Evolutionary conservation across 2,888 invertebrate species (phyloP), one percentile per base, ranked within the genome.

Genomic region (Scaptomyza tumidula): DNA sequence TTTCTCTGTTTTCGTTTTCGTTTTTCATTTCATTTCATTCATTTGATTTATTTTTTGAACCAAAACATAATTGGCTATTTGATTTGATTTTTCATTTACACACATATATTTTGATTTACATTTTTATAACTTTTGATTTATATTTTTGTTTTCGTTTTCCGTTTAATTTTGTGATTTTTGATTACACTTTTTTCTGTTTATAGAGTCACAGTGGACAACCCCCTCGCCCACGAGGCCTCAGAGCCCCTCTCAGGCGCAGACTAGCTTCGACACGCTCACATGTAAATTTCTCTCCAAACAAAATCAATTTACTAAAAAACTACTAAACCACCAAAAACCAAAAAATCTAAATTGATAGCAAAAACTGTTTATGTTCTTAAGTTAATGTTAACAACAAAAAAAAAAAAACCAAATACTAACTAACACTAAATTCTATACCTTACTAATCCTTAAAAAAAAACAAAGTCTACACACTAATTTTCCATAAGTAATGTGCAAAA

Each of bases 181-280:
- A 89, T 90, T 91, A 90, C 14, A 87, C 82, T 89, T 90, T 89
- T 90, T 78, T 90, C 89, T 88, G 90, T 89, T 92, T 92, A 91
- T 93, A 93, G 93, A 93, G 91, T 91, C 92, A 90, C 93, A 93
- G 90, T 93, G 93, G 93, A 93, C 92, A 86, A 92, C 93, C 83
- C 89, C 93, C 90, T 92, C 93, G 90, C 93, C 93, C 78, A 92
- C 93, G 88, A 90, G 93, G 92, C 92, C 93, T 88, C 92, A 92
- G 90, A 93, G 93, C 90, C 93, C 93, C 74, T 89, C 92, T 89
- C 92, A 92, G 91, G 91, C 92, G 91, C 93, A 93, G 93, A 93
- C 93, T 91, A 92, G 92, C 93, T 93, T 93, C 92, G 93, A 93
- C 88, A 91, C 92, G 90, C 92, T 92, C 88, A 92, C 93, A 93